These are phyloP conservation scores for Abrostola tripartita DNA, from an alignment of 2,888 invertebrate genomes.

Conservation along the genomic window DNA sequence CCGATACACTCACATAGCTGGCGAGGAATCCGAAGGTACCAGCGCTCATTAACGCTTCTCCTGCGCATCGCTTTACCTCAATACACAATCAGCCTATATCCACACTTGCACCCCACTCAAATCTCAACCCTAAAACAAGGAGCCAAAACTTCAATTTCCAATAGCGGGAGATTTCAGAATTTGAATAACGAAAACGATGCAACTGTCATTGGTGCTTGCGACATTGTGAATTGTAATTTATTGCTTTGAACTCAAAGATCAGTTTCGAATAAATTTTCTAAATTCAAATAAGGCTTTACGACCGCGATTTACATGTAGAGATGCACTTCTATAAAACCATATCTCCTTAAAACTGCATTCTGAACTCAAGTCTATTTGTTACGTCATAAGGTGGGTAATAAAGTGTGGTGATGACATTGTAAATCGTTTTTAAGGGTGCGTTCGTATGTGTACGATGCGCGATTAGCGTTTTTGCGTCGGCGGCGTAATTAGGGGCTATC, in stretches of 20 bases:
- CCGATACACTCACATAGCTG: slow-evolving; percentile 82
- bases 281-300: slow-evolving; percentile 45
- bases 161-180: slow-evolving; percentile 11
- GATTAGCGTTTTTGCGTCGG: slow-evolving; percentile 87
- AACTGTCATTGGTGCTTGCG: slow-evolving; percentile 23
- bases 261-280: slow-evolving; percentile 8
- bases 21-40: slow-evolving; percentile 80
- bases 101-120: slow-evolving; percentile 19
- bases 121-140: slow-evolving; percentile 12
- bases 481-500: slow-evolving; percentile 86
- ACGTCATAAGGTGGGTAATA: slow-evolving; percentile 24
- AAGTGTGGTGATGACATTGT: slow-evolving; percentile 23
- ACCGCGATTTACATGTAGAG: slow-evolving; percentile 35
- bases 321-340: slow-evolving; percentile 36
- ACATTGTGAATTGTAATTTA: slow-evolving; percentile 20
- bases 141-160: slow-evolving; percentile 11
- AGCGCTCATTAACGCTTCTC: slow-evolving; percentile 86
- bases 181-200: slow-evolving; percentile 46
- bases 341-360: slow-evolving; percentile 5
- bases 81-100: slow-evolving; percentile 61
- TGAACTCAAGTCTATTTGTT: slow-evolving; percentile 19
- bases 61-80: slow-evolving; percentile 62
- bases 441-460: slow-evolving; percentile 73
- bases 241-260: background rate
- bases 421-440: slow-evolving; percentile 52